phyloP scores from a whole-genome alignment of 35 echinoderm and acorn worm genomes.

The Patiria miniata region DNA sequence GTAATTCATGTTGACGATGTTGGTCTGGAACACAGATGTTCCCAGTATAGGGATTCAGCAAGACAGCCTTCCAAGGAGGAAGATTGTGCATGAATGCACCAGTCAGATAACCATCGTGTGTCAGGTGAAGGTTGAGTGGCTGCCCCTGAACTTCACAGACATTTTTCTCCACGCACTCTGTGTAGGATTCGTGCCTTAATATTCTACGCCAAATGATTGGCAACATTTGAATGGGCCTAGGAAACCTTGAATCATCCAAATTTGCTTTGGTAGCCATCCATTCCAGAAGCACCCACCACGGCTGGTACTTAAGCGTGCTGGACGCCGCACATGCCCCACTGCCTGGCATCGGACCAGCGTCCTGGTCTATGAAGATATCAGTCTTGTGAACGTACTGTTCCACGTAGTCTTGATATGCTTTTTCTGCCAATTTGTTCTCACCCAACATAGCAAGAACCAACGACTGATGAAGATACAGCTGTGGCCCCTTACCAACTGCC shows the following conservation, averaged over 20 bases:
- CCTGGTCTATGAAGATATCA: background rate
- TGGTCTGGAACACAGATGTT: conserved; percentile 15
- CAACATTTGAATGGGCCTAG: background rate
- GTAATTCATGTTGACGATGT: background rate
- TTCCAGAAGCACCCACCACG: background rate
- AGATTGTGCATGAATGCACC: background rate
- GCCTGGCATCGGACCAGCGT: background rate
- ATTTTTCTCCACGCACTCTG: background rate
- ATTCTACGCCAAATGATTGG: background rate
- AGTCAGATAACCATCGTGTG: conserved; percentile 2
- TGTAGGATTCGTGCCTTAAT: background rate
- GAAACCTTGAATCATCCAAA: background rate
- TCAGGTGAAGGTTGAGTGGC: background rate
- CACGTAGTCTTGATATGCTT: background rate
- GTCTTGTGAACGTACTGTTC: background rate
- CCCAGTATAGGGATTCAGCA: background rate
- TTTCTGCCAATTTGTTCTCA: background rate
- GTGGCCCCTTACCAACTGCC: background rate
- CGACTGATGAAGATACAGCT: background rate
- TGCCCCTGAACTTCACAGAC: background rate
- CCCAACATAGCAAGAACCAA: background rate
- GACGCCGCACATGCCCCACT: background rate
- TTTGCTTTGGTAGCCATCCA: background rate
- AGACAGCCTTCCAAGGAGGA: background rate
- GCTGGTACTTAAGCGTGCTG: background rate